Percentiles rank a stretch among this genome's conserved stretches.
Evolutionary conservation across 2,113 vertebrate species (phyloP).

Genomic region (Salvelinus alpinus): DNA sequence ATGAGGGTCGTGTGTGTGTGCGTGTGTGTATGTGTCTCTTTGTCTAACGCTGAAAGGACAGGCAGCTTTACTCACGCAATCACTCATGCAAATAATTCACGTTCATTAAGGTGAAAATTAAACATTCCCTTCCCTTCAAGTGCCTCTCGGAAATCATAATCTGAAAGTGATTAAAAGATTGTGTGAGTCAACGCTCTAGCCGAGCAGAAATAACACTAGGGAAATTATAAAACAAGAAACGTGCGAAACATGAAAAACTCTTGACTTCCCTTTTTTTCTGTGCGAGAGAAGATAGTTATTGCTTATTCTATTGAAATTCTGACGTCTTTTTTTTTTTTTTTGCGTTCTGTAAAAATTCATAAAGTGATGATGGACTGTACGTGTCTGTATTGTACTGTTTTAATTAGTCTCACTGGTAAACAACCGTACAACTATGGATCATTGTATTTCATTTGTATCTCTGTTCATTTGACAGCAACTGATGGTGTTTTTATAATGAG

Average conservation of each 20-base stretch:
- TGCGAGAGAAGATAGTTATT: not conserved
- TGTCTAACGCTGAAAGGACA: constrained; percentile 18
- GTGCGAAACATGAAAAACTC: constrained; percentile 19
- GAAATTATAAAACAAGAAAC: constrained; percentile 42
- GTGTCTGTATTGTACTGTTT: too few relatives aligned
- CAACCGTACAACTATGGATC: not conserved
- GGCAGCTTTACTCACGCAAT: constrained; percentile 50
- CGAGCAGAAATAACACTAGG: constrained; percentile 50
- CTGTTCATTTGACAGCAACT: not conserved
- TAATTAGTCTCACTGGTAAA: too few relatives aligned
- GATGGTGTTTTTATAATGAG: not conserved
- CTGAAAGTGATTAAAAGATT: constrained; percentile 42
- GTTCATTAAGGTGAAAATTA: constrained; percentile 48
- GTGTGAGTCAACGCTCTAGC: constrained; percentile 39
- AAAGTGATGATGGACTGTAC: too few relatives aligned
- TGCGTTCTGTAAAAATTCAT: too few relatives aligned
- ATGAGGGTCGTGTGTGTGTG: too few relatives aligned
- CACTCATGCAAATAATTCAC: constrained; percentile 60
- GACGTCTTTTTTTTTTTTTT: not conserved
- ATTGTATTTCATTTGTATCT: not conserved
- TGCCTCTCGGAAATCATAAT: constrained; percentile 4
- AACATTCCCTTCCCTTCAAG: constrained; percentile 39
- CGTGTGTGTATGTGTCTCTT: not conserved
- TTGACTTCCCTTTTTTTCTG: constrained; percentile 25
- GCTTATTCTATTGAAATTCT: not conserved